Conservation (phyloP, 1,140 invertebrate species). For the Drosophila ananassae region DNA sequence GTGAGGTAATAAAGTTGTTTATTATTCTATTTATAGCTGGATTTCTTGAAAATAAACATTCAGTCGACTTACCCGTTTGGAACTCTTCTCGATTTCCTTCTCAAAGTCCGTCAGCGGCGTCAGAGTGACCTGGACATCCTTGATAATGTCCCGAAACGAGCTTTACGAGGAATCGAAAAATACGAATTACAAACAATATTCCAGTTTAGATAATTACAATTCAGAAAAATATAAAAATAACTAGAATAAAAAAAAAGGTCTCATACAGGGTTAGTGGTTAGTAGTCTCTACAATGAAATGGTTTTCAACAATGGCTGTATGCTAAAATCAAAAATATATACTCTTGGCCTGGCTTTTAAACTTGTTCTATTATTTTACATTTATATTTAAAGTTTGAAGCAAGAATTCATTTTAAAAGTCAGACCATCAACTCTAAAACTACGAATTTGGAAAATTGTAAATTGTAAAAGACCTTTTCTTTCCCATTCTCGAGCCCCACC, state of each 20-base stretch:
- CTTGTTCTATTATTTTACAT: not conserved
- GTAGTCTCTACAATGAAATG: slow-evolving; percentile 16
- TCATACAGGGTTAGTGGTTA: slow-evolving; percentile 21
- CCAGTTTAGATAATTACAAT: not conserved
- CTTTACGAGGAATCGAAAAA: slow-evolving; percentile 21
- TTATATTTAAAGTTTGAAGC: not conserved
- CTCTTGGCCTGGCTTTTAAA: slow-evolving; percentile 6
- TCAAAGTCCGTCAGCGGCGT: slow-evolving; percentile 80
- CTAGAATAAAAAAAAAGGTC: slow-evolving; percentile 30
- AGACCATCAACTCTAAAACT: not conserved
- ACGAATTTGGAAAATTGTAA: slow-evolving; percentile 19
- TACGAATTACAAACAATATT: not conserved
- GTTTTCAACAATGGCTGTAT: not conserved
- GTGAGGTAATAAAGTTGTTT: slow-evolving; percentile 14
- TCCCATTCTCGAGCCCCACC: slow-evolving; percentile 53
- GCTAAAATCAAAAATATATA: slow-evolving; percentile 6
- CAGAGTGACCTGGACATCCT: slow-evolving; percentile 78
- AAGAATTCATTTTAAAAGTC: not conserved
- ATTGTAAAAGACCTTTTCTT: slow-evolving; percentile 50
- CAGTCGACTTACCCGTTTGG: slow-evolving; percentile 73
- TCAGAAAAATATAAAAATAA: not conserved
- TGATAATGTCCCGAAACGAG: slow-evolving; percentile 76
- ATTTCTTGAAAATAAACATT: slow-evolving; percentile 28
- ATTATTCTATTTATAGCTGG: slow-evolving; percentile 47
- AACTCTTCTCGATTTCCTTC: slow-evolving; percentile 81